A percentile compares a stretch with the other conserved stretches of the same genome.
Evolutionary conservation across 2,888 invertebrate species (phyloP).

Genomic region (Troides oblongomaculatus): DNA sequence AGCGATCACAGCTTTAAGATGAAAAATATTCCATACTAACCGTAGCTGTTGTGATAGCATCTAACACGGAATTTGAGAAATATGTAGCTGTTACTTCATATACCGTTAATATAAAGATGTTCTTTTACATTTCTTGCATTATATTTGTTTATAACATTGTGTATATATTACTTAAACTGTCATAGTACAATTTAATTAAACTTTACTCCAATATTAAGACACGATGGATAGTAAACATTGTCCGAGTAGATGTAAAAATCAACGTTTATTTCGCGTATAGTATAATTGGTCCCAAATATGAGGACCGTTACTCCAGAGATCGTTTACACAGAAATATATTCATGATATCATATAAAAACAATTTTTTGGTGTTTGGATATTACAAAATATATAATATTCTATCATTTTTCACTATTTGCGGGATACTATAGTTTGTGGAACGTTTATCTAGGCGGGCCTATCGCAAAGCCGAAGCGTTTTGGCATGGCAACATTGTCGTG

Average conservation of each 20-base stretch:
- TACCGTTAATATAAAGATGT: slow-evolving; percentile 9
- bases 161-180: not conserved
- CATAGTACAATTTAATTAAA: no score
- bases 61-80: slow-evolving; percentile 17
- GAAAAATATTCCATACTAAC: slow-evolving; percentile 18
- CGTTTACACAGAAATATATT: no score
- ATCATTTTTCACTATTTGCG: not conserved
- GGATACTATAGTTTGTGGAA: slow-evolving; percentile 8
- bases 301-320: no score
- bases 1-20: slow-evolving; percentile 18
- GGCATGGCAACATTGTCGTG: slow-evolving; percentile 50
- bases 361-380: not conserved
- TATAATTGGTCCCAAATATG: no score
- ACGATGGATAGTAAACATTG: no score
- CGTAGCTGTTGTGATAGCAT: slow-evolving; percentile 13
- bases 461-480: slow-evolving; percentile 36
- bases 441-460: slow-evolving; percentile 30
- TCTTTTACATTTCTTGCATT: not conserved
- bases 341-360: not conserved
- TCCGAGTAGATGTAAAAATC: no score
- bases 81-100: slow-evolving; percentile 6
- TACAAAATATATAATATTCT: not conserved
- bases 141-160: not conserved
- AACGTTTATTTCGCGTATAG: no score
- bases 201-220: no score